These are phyloP conservation scores for Tetramorium alpestre DNA, from an alignment of 1,140 invertebrate species.

Conservation along the genomic window DNA sequence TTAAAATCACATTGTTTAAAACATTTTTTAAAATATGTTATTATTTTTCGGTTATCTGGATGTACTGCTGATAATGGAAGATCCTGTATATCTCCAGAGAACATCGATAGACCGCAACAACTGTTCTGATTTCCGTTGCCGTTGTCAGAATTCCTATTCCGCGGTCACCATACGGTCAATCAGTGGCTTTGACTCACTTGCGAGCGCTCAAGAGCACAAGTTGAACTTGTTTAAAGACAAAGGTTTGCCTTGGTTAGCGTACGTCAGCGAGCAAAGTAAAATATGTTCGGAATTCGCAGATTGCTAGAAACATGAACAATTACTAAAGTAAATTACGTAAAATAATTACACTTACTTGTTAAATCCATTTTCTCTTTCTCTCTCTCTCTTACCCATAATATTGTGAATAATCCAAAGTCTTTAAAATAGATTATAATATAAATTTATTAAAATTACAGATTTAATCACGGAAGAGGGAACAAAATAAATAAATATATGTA, in stretches of 20 bases:
- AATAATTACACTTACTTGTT: neutral
- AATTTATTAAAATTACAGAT: neutral
- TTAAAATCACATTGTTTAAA: neutral
- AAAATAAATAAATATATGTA: neutral
- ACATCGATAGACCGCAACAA: constrained; percentile 68
- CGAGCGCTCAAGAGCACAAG: constrained; percentile 48
- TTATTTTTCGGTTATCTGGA: neutral
- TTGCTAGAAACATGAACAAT: neutral
- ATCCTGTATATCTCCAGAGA: neutral
- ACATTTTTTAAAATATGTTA: neutral
- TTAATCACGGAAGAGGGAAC: neutral
- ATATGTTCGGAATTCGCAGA: neutral
- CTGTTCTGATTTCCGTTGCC: constrained; percentile 68
- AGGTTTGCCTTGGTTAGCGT: neutral
- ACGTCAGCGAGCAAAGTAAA: neutral
- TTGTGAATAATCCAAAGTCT: neutral
- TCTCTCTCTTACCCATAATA: neutral
- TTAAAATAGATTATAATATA: neutral
- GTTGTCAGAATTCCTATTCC: constrained; percentile 75
- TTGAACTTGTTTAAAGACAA: constrained; percentile 29
- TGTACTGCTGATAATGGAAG: neutral
- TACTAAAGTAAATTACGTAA: neutral
- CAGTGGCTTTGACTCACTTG: constrained; percentile 47
- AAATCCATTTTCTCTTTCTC: neutral
- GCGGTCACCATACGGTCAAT: constrained; percentile 69